Evolutionary conservation across 1,140 invertebrate species (phyloP).

Genomic region (Littorina saxatilis): DNA sequence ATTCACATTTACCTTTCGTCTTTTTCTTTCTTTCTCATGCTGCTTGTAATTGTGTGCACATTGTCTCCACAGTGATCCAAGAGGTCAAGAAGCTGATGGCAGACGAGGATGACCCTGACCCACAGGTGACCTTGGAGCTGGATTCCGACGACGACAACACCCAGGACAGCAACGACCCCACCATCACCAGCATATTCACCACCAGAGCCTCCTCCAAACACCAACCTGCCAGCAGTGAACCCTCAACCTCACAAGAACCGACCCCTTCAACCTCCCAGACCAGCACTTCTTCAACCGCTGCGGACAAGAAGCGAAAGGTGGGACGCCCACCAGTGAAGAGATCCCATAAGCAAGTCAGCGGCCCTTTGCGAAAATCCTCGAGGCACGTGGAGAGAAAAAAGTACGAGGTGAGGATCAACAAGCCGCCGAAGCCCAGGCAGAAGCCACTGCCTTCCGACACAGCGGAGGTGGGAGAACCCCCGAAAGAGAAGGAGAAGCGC

Average conservation of each 20-base stretch:
- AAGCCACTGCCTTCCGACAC: not conserved
- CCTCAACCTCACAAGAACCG: not conserved
- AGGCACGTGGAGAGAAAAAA: not conserved
- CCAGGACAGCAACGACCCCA: not conserved
- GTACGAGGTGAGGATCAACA: conserved; percentile 14
- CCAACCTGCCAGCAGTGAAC: not conserved
- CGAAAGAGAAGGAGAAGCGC: no score
- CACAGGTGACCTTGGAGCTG: not conserved
- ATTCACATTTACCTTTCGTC: no score
- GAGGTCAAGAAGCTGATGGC: conserved; percentile 28
- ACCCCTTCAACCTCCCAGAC: not conserved
- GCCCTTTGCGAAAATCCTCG: conserved; percentile 3
- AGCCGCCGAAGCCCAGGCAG: not conserved
- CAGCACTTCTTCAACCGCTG: not conserved
- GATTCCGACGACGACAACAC: conserved; percentile 19
- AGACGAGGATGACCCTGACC: conserved; percentile 31
- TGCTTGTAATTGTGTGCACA: no score
- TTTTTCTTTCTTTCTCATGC: no score
- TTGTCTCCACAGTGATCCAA: no score
- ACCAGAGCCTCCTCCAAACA: not conserved
- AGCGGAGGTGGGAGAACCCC: not conserved
- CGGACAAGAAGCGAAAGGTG: not conserved
- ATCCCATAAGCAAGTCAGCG: no score
- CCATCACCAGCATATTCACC: not conserved
- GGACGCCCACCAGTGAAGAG: no score